phyloP scores from a whole-genome alignment of 2,113 vertebrate genomes.

The Limanda limanda region DNA sequence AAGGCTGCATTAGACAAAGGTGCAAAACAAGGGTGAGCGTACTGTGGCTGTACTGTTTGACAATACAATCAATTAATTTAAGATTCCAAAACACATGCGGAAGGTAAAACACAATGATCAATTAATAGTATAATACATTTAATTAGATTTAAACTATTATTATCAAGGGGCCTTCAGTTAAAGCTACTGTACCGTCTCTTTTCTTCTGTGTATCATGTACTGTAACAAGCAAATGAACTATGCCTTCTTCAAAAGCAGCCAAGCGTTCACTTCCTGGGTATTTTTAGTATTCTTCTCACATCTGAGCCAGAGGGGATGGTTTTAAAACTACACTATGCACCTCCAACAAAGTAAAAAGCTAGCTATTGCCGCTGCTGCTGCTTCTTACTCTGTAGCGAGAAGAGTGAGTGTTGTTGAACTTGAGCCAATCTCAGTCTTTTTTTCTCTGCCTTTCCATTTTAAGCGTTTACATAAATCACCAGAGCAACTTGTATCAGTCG shows the following conservation, averaged over 20 bases:
- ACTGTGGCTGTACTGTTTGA: neutral
- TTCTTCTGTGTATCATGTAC: neutral
- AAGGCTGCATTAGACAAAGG: neutral
- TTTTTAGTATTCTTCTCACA: conserved; percentile 49
- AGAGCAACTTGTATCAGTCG: neutral
- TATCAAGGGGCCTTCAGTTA: neutral
- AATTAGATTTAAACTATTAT: neutral
- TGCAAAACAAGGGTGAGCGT: neutral
- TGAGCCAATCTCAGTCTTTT: neutral
- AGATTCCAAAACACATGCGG: neutral
- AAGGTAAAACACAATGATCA: neutral
- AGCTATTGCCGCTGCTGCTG: too few relatives aligned
- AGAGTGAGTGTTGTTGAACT: neutral
- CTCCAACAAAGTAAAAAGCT: neutral
- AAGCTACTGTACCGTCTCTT: neutral
- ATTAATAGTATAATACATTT: neutral
- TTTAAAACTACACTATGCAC: neutral
- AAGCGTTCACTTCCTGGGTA: conserved; percentile 10
- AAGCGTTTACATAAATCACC: neutral
- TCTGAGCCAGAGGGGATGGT: conserved; percentile 20
- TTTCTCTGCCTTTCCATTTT: conserved; percentile 31
- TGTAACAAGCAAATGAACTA: neutral
- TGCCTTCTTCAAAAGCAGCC: neutral
- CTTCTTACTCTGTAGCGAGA: neutral
- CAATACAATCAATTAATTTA: neutral